These are phyloP conservation scores for Ricordea florida DNA, from an alignment of 92 coral and sea anemone species.

Conservation along the genomic window DNA sequence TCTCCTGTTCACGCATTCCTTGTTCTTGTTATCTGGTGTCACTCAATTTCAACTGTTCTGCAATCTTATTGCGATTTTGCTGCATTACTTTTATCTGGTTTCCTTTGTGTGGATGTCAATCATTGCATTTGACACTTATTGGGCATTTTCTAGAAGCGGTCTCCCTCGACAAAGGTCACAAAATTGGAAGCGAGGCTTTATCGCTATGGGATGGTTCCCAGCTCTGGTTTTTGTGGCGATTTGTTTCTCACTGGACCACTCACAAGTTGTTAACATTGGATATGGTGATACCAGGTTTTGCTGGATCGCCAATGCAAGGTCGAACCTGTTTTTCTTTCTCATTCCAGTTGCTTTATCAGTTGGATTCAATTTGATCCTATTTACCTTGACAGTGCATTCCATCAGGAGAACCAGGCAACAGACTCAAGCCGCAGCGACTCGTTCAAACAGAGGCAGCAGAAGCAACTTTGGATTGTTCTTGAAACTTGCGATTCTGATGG, in stretches of 20 bases:
- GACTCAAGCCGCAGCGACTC: background rate
- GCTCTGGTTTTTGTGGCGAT: slow-evolving; percentile 55
- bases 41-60: slow-evolving; percentile 6
- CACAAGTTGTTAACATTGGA: slow-evolving; percentile 40
- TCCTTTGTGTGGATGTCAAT: slow-evolving; percentile 72
- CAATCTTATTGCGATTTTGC: slow-evolving; percentile 47
- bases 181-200: background rate
- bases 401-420: slow-evolving; percentile 28
- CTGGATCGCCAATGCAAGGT: slow-evolving; percentile 54
- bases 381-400: slow-evolving; percentile 39
- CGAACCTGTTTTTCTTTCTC: slow-evolving; percentile 27
- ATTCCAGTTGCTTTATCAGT: slow-evolving; percentile 50
- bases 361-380: slow-evolving; percentile 47
- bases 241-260: slow-evolving; percentile 64
- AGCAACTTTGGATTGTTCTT: slow-evolving; percentile 33
- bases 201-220: slow-evolving; percentile 64
- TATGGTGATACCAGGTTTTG: slow-evolving; percentile 62
- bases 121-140: slow-evolving; percentile 74
- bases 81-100: slow-evolving; percentile 54
- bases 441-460: slow-evolving; percentile 11
- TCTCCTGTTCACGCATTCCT: slow-evolving; percentile 33
- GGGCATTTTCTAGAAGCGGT: slow-evolving; percentile 44
- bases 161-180: slow-evolving; percentile 5
- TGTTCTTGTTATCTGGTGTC: background rate
- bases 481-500: slow-evolving; percentile 71